Base-by-base conservation (phyloP, 2,888 invertebrate species). In the Drosophila ustulata region DNA sequence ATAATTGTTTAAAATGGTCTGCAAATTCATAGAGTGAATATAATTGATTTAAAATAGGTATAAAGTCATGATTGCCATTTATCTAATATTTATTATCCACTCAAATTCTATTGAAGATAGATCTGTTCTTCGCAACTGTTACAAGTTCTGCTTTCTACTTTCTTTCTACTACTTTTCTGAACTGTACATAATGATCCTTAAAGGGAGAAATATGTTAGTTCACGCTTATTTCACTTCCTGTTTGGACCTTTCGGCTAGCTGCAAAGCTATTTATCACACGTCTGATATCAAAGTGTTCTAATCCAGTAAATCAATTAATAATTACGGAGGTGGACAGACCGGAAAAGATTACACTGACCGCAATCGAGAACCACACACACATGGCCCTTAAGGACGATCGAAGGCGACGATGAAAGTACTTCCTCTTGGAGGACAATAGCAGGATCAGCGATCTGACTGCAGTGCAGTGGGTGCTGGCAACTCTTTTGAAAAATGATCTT, bases 401-500 rank as follows among this genome's bases (percentile, higher is more conserved):
- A 25, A 46, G 58, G 64, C 61, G 72, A 32, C 26, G 51, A 25
- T 32, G 25, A 58, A 78, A 69, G 58, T 53, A 78, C 77, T 84
- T 90, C 90, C 89, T 87, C 70, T 70, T 45, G 28, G 45, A 69
- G 57, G 56, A 76, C 63, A 70, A 67, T 39, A 58, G 11, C 43
- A 37, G 47, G 43, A 46, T 55, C 37, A 64, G 13, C 30, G 6
- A 7, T n/a, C 30, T 0, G 11, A 18, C 18, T 34, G 8, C 32
- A 37, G 47, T 55, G 53, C 3, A 13, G n/a, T 4, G 28, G 9
- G 23, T n/a, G 45, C 25, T 23, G 39, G 34, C n/a, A 66, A 64
- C 55, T 62, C 64, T 64, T 80, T 77, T 90, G 84, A 89, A 82
- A 90, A 89, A 90, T 80, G 80, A 82, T 74, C 89, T 88, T 78